A percentile compares a stretch with the other conserved stretches of the same genome.
These are phyloP conservation scores for Dolichomitus sp. DNA, from an alignment of 2,888 invertebrate species.

Conservation along the genomic window DNA sequence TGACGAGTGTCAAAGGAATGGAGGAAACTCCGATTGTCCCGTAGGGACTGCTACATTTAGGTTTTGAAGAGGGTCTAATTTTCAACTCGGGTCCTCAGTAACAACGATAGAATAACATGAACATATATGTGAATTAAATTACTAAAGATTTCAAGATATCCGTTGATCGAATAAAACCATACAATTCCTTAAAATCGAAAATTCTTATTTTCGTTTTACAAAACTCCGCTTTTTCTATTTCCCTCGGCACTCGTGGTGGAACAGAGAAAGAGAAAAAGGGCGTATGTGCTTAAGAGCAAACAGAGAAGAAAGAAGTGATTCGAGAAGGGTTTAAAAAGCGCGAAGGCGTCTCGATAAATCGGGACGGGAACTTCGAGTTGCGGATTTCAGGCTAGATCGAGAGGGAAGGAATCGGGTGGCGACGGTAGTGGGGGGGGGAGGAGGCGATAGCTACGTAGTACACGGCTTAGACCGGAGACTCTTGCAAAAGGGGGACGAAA, in stretches of 20 bases:
- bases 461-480: slow-evolving; percentile 60
- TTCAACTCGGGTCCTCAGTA: too few relatives aligned
- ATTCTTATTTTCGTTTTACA: not conserved
- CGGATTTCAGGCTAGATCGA: slow-evolving; percentile 47
- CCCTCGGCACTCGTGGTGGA: not conserved
- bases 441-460: slow-evolving; percentile 45
- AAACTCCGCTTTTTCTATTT: not conserved
- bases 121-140: not conserved
- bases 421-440: slow-evolving; percentile 10
- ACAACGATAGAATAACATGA: not conserved
- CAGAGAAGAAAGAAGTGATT: slow-evolving; percentile 56
- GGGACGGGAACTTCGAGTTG: slow-evolving; percentile 54
- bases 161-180: not conserved
- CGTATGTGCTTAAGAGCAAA: slow-evolving; percentile 19
- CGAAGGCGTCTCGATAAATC: slow-evolving; percentile 63
- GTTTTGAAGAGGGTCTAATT: too few relatives aligned
- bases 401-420: slow-evolving; percentile 41
- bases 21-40: too few relatives aligned
- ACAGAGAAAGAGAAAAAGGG: not conserved
- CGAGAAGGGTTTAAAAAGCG: slow-evolving; percentile 42
- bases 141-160: not conserved
- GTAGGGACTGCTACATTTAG: too few relatives aligned
- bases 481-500: slow-evolving; percentile 54
- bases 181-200: not conserved
- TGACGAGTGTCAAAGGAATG: too few relatives aligned